Evolutionary conservation across 2,113 vertebrate genomes (phyloP).

Genomic region (Carassius carassius): DNA sequence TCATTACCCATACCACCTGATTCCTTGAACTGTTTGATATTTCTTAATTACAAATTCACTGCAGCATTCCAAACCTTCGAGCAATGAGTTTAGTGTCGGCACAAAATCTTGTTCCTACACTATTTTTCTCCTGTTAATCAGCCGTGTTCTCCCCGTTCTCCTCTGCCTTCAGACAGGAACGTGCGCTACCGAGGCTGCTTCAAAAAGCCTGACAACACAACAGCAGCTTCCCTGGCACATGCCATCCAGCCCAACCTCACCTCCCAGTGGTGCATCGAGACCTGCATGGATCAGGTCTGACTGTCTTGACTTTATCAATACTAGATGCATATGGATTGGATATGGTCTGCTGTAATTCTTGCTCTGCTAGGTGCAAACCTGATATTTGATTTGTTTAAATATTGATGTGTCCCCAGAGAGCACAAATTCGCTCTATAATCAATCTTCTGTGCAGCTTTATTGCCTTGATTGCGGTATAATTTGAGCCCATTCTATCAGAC

Average conservation of each 20-base stretch:
- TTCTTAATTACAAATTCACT: neutral
- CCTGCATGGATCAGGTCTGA: constrained; percentile 85
- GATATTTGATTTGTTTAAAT: constrained; percentile 42
- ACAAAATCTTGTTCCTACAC: neutral
- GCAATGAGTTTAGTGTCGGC: neutral
- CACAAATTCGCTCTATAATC: constrained; percentile 55
- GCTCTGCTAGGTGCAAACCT: no score
- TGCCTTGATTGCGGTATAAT: constrained; percentile 44
- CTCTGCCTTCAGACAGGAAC: constrained; percentile 74
- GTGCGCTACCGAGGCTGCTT: constrained; percentile 84
- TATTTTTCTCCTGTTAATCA: neutral
- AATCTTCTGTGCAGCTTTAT: constrained; percentile 34
- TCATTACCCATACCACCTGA: neutral
- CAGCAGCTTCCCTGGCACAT: constrained; percentile 73
- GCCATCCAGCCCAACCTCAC: constrained; percentile 78
- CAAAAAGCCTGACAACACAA: constrained; percentile 78
- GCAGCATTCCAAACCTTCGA: neutral
- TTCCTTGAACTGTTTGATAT: constrained; percentile 6
- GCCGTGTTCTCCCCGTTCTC: neutral
- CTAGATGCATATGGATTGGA: constrained; percentile 44
- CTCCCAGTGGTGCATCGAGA: constrained; percentile 79
- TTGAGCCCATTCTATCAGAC: constrained; percentile 25
- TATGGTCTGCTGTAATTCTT: neutral
- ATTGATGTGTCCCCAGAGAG: constrained; percentile 48
- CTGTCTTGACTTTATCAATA: neutral